Evolutionary conservation across 2,797 vertebrate species (phyloP).

Genomic region (Chloroceryle inda): DNA sequence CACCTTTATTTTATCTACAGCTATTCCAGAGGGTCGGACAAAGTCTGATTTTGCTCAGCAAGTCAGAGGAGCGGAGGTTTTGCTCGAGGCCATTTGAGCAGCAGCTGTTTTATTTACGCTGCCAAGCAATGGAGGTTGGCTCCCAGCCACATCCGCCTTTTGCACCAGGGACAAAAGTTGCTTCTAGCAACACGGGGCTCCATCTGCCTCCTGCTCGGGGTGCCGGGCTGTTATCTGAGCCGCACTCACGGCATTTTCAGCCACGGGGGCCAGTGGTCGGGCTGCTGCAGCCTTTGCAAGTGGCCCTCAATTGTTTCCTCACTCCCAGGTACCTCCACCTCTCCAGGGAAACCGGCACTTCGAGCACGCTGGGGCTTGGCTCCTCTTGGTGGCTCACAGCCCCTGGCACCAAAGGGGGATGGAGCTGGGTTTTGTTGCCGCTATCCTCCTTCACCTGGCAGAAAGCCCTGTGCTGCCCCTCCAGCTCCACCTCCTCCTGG

Average conservation of each 20-base stretch:
- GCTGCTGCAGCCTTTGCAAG: neutral
- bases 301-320: neutral
- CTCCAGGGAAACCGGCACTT: neutral
- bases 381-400: neutral
- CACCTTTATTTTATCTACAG: neutral
- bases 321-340: accelerated
- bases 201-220: neutral
- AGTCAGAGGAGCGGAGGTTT: neutral
- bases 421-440: accelerated
- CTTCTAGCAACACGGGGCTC: neutral
- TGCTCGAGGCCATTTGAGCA: neutral
- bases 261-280: accelerated
- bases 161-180: neutral
- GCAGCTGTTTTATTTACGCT: conserved; percentile 24
- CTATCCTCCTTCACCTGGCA: neutral
- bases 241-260: accelerated
- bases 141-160: neutral
- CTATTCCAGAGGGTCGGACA: neutral
- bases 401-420: neutral
- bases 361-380: neutral
- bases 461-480: neutral
- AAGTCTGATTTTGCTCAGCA: neutral
- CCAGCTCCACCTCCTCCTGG: neutral
- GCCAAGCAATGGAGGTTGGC: conserved; percentile 18
- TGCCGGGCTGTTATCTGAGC: neutral